These are phyloP conservation scores for Metopolophium dirhodum DNA, from an alignment of 1,140 invertebrate genomes.

Conservation along the genomic window DNA sequence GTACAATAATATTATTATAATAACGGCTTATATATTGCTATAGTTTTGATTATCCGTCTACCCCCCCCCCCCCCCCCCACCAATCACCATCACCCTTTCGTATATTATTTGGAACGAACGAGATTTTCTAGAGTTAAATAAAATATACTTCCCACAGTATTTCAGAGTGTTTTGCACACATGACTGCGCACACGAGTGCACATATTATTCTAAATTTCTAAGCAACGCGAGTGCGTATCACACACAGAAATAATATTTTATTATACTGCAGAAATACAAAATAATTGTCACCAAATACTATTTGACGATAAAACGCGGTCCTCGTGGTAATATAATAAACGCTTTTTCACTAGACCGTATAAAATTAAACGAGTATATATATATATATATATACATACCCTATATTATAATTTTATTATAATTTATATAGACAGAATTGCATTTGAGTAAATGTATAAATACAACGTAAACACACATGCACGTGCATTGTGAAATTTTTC, in stretches of 20 bases:
- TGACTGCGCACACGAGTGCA: neutral
- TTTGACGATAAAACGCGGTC: neutral
- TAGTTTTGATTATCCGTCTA: neutral
- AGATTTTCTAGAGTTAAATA: neutral
- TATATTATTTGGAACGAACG: neutral
- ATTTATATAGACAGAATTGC: neutral
- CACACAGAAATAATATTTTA: neutral
- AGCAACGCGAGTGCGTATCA: neutral
- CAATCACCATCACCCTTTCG: neutral
- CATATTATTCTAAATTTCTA: neutral
- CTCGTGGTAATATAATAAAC: neutral
- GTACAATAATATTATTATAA: neutral
- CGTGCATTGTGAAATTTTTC: neutral
- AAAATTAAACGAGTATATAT: neutral
- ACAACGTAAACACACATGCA: neutral
- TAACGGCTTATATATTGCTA: neutral
- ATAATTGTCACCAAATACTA: neutral
- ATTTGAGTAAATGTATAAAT: neutral
- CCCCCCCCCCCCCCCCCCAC: too few species aligned
- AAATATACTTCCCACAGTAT: neutral
- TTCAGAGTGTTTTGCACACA: neutral
- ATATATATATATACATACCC: too few species aligned
- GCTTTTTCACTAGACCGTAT: neutral
- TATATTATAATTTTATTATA: too few species aligned
- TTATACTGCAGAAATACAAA: neutral